Evolutionary conservation across 2,888 invertebrate genomes (phyloP).

Genomic region (Tinea pellionella): DNA sequence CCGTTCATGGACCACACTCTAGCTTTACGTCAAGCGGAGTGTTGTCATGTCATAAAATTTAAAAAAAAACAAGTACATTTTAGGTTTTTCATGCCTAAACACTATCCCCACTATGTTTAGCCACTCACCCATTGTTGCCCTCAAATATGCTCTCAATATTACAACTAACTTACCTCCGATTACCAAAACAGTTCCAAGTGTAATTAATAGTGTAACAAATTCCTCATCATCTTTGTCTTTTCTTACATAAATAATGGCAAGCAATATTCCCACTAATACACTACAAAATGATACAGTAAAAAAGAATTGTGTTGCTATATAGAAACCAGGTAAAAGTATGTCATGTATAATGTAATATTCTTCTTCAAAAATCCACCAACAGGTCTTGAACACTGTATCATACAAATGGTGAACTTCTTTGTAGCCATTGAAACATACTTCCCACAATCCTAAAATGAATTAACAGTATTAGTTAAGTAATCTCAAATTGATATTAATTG

Average conservation of each 20-base stretch:
- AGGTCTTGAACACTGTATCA: conserved; percentile 84
- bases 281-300: conserved; percentile 89
- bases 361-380: conserved; percentile 98
- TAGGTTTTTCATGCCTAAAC: too few species aligned
- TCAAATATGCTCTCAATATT: conserved; percentile 5
- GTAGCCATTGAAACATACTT: conserved; percentile 91
- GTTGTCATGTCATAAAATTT: too few species aligned
- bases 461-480: background rate
- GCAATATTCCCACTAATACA: conserved; percentile 78
- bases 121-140: too few species aligned
- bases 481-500: too few species aligned
- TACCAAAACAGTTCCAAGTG: conserved; percentile 78
- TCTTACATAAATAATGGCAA: conserved; percentile 79
- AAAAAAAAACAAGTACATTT: too few species aligned
- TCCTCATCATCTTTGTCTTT: conserved; percentile 82
- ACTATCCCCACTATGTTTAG: too few species aligned
- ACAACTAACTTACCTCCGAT: conserved; percentile 68
- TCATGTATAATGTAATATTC: conserved; percentile 96
- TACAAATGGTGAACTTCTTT: conserved; percentile 88
- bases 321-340: conserved; percentile 89
- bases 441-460: conserved; percentile 83
- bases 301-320: conserved; percentile 93
- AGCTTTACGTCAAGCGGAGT: too few species aligned
- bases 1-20: too few species aligned
- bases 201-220: conserved; percentile 78